A percentile compares a stretch with the other conserved stretches of the same genome.
These are phyloP conservation scores for Eutolmus rufibarbis DNA, from an alignment of 2,888 invertebrate species.

Conservation along the genomic window DNA sequence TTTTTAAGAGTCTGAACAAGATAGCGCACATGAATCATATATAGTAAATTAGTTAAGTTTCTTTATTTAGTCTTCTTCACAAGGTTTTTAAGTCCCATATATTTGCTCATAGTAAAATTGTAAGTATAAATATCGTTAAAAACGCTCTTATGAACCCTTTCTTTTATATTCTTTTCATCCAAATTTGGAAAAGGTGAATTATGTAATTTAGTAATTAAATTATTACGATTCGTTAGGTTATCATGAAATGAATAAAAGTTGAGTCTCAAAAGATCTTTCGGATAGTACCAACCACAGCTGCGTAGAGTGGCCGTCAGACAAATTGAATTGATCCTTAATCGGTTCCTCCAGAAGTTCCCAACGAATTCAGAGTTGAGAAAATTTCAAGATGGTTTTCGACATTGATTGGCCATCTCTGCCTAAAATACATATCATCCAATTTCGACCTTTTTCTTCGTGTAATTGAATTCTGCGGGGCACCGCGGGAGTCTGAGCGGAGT, in stretches of 20 bases:
- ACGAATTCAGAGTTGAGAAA: not conserved
- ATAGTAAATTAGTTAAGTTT: too few species aligned
- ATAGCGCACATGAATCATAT: too few species aligned
- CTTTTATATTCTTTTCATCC: not conserved
- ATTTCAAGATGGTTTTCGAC: not conserved
- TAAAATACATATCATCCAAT: slow-evolving; percentile 20
- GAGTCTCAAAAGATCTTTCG: not conserved
- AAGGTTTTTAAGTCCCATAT: too few species aligned
- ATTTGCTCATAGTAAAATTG: too few species aligned
- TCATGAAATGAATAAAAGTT: not conserved
- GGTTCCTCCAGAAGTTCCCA: not conserved
- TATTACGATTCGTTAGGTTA: not conserved
- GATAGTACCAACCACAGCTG: not conserved
- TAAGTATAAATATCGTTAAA: too few species aligned
- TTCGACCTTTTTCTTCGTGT: slow-evolving; percentile 12
- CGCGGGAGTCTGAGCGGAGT: not conserved
- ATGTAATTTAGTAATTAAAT: too few species aligned
- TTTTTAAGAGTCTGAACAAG: too few species aligned
- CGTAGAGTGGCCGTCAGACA: not conserved
- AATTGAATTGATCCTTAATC: not conserved
- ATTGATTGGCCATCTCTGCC: not conserved
- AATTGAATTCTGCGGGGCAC: not conserved
- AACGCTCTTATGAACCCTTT: too few species aligned
- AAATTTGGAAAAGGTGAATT: too few species aligned
- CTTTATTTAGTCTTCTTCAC: too few species aligned